phyloP scores from a whole-genome alignment of 2,113 vertebrate genomes.

The Dasypus novemcinctus region DNA sequence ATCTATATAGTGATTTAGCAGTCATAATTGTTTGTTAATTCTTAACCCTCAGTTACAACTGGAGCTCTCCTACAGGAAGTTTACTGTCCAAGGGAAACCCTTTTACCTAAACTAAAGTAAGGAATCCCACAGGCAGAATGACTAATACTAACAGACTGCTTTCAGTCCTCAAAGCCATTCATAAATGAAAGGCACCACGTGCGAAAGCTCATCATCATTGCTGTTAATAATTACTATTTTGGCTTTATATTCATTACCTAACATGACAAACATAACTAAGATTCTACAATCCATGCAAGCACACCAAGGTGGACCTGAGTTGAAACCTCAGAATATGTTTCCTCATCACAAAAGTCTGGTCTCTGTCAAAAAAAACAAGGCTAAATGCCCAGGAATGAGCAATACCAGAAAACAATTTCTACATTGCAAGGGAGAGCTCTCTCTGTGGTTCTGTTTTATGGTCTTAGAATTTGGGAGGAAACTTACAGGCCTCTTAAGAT shows the following conservation, averaged over 20 bases:
- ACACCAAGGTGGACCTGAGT: not conserved
- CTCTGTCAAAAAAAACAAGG: not conserved
- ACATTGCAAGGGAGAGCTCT: not conserved
- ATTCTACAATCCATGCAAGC: not conserved
- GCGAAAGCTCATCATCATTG: not conserved
- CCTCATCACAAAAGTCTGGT: not conserved
- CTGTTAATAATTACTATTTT: not conserved
- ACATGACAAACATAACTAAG: not conserved
- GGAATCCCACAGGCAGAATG: not conserved
- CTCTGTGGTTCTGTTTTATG: not conserved
- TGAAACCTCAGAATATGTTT: not conserved
- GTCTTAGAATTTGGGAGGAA: not conserved
- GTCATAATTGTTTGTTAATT: no score
- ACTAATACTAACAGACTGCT: not conserved
- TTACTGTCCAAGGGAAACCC: not conserved
- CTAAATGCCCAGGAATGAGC: not conserved
- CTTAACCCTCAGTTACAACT: no score
- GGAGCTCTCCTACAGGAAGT: not conserved
- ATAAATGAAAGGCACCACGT: not conserved
- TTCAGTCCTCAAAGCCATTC: not conserved
- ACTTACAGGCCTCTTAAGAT: not conserved
- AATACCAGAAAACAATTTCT: not conserved
- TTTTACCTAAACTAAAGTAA: not conserved
- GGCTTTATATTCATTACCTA: not conserved
- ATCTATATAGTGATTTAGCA: no score